A percentile compares a stretch with the other conserved stretches of the same genome.
phyloP scores from a whole-genome alignment of 2,888 invertebrate genomes.

The Teleogryllus oceanicus region DNA sequence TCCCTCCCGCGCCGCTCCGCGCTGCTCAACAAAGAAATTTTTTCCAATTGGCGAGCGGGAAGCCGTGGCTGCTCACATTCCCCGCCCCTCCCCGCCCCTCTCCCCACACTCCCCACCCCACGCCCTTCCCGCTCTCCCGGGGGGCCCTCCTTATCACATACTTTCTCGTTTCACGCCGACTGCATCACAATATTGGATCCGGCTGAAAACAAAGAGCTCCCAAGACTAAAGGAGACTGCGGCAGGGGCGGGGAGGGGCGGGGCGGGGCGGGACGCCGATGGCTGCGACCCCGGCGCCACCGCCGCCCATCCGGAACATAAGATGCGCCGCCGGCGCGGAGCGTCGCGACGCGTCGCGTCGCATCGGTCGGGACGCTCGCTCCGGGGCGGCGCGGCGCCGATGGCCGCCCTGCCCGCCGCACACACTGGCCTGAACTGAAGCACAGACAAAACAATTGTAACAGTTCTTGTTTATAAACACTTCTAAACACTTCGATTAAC shows the following conservation, averaged over 20 bases:
- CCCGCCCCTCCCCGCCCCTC: not conserved
- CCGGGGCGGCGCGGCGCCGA: not conserved
- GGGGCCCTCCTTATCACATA: not conserved
- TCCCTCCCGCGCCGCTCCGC: not conserved
- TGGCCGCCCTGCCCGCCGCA: not conserved
- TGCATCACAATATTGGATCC: constrained; percentile 18
- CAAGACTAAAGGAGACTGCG: not conserved
- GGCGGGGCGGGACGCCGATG: not conserved
- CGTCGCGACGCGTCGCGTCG: not conserved
- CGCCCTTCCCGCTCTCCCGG: not conserved
- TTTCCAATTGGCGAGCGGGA: not conserved
- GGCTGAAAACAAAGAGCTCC: constrained; percentile 10
- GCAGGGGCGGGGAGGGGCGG: not conserved
- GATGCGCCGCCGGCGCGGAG: not conserved
- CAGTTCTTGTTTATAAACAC: no score
- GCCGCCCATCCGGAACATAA: not conserved
- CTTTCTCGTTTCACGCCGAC: constrained; percentile 18
- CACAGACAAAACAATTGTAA: no score
- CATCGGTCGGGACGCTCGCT: not conserved
- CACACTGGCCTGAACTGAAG: not conserved
- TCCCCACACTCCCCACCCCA: not conserved
- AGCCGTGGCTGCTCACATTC: not conserved
- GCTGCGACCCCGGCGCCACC: not conserved
- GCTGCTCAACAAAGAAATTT: not conserved
- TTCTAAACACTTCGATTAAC: no score